Evolutionary conservation across 53 echinoderm and acorn worm species (phyloP).

Genomic region (Arbacia lixula): DNA sequence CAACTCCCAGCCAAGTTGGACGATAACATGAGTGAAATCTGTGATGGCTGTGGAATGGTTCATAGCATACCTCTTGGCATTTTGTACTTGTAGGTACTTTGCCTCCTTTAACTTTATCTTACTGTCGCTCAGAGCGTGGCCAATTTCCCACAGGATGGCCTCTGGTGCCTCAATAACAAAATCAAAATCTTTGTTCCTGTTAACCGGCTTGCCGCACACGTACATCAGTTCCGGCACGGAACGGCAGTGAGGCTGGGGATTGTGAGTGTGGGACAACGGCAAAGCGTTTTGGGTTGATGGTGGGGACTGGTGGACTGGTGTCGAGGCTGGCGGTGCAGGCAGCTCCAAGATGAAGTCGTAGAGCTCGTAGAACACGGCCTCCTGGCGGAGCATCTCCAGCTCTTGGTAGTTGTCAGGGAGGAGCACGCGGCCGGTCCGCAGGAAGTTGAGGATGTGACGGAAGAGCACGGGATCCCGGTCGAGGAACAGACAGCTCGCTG

Average conservation of each 20-base stretch:
- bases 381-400: not conserved
- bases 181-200: too few species aligned
- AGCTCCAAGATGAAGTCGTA: not conserved
- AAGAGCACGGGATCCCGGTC: constrained; percentile 12
- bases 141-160: not conserved
- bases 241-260: too few species aligned
- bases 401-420: constrained; percentile 8
- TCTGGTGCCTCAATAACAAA: not conserved
- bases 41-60: too few species aligned
- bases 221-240: too few species aligned
- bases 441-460: constrained; percentile 24
- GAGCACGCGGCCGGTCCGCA: not conserved
- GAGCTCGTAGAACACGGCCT: constrained; percentile 7
- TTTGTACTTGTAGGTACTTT: not conserved
- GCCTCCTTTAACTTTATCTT: not conserved
- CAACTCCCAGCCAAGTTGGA: not conserved
- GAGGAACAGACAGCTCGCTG: not conserved
- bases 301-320: not conserved
- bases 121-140: not conserved
- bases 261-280: too few species aligned
- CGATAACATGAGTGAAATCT: too few species aligned
- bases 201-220: too few species aligned
- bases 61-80: too few species aligned
- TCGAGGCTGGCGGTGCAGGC: not conserved
- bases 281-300: not conserved